Evolutionary conservation across 2,888 invertebrate species (phyloP), one percentile per base, ranked within the genome.

Genomic region (Portevinia maculata): DNA sequence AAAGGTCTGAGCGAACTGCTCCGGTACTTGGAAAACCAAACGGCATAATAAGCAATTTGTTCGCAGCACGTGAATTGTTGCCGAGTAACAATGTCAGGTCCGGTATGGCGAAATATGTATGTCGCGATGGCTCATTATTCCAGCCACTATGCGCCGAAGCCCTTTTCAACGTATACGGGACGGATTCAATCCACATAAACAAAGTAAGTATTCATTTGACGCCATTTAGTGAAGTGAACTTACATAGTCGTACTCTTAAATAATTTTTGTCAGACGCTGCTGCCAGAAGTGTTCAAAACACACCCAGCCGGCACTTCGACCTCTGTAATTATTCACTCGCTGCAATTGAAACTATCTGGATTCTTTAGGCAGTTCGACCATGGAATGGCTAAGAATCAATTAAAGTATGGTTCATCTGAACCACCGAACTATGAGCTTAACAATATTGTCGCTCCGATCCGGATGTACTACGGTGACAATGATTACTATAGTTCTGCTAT

Each of bases 281-380:
- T 96, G 39, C 94, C 95, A 0, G 93, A 94, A 1, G 94, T 94
- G 62, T 87, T 94, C 7, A 92, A 92, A 3, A 94, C 94, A 73
- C 91, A 92, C 17, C 95, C 95, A 0, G 94, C 95, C 1, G 95
- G 95, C 1, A 91, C 93, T 0, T 93, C 95, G 0, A 92, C 93
- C 0, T 92, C 93, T 84, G 95, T 96, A 88, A 88, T 96, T 0
- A 91, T 93, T 0, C 96, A 96, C 89, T 96, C 93, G 87, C 93
- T 92, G 0, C 96, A 96, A 90, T 91, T 93, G 21, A 87, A 88
- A 13, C 91, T 90, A 2, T 91, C 91, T 4, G 91, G 91, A 2
- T 88, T 89, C 30, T 93, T 93, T 88, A 91, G 92, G 8, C 92
- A 93, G 67, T 94, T 92, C 85, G 93, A 94, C 87, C 90, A 92